These are phyloP conservation scores for Vimba vimba DNA, from an alignment of 2,113 vertebrate species.

Conservation along the genomic window DNA sequence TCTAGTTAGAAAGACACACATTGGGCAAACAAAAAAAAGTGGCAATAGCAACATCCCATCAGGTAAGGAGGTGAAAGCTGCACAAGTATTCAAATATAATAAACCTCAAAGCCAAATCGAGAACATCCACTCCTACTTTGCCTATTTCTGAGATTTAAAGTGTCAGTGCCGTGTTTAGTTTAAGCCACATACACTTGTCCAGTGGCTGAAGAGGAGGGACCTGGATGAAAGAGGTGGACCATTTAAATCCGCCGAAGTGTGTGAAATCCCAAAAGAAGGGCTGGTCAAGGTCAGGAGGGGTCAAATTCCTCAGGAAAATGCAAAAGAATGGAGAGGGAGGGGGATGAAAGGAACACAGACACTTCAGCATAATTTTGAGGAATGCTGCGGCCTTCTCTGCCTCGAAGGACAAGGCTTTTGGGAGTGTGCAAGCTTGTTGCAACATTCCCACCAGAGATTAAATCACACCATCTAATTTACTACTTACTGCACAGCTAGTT, in stretches of 20 bases:
- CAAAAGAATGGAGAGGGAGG: constrained; percentile 28
- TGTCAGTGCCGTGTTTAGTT: constrained; percentile 8
- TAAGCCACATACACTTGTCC: constrained; percentile 40
- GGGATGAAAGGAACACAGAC: constrained; percentile 51
- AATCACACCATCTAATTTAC: neutral
- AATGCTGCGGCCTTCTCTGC: constrained; percentile 55
- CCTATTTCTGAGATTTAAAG: constrained; percentile 23
- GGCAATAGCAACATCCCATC: neutral
- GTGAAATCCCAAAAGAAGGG: constrained; percentile 72
- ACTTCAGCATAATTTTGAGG: constrained; percentile 55
- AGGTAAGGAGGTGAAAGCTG: neutral
- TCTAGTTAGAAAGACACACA: too few species aligned
- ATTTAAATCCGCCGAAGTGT: constrained; percentile 77
- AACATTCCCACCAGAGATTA: constrained; percentile 36
- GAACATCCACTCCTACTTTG: constrained; percentile 11
- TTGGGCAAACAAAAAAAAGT: too few species aligned
- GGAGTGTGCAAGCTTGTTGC: neutral
- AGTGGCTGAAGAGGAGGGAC: constrained; percentile 33
- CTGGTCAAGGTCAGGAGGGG: constrained; percentile 73
- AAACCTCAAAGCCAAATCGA: neutral
- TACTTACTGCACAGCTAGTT: neutral
- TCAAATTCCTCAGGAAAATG: constrained; percentile 75
- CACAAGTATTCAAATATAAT: neutral
- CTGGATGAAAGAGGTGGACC: constrained; percentile 54
- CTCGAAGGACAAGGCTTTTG: constrained; percentile 21